These are phyloP conservation scores for Chrysochloris asiatica DNA, from an alignment of 2,113 vertebrate genomes.

Conservation along the genomic window DNA sequence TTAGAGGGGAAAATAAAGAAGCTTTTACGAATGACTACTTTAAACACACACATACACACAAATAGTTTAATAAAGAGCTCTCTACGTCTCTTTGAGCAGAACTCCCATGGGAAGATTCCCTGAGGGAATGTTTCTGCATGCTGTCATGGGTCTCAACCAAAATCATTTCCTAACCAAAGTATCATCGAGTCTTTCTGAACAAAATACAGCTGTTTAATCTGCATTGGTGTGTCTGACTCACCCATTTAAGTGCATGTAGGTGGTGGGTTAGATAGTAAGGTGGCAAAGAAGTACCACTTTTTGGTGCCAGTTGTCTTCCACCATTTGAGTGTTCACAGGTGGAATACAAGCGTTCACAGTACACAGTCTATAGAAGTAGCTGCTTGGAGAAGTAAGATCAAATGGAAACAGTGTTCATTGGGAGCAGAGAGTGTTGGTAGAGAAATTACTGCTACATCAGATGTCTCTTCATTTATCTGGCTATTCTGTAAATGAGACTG, in stretches of 20 bases:
- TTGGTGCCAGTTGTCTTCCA: background rate
- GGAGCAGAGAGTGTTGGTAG: background rate
- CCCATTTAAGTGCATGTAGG: background rate
- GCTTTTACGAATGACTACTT: conserved; percentile 41
- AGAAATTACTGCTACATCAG: background rate
- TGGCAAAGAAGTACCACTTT: background rate
- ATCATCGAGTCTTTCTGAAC: background rate
- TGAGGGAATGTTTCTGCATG: conserved; percentile 67
- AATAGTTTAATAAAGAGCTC: conserved; percentile 1
- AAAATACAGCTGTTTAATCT: background rate
- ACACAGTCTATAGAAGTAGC: background rate
- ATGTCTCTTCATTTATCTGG: background rate
- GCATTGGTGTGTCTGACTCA: conserved; percentile 61
- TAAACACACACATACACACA: background rate
- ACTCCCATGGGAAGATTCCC: conserved; percentile 80
- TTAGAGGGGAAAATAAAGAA: background rate
- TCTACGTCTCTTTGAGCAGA: conserved; percentile 67
- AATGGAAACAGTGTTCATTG: background rate
- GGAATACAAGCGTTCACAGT: too few relatives aligned
- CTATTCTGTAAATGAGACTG: background rate
- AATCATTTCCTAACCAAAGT: conserved; percentile 73
- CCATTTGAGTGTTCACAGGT: background rate
- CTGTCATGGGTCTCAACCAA: conserved; percentile 55
- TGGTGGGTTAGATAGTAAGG: background rate
- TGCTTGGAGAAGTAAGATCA: background rate